Evolutionary conservation across 2,888 invertebrate species (phyloP).

Genomic region (Bombyx huttoni): DNA sequence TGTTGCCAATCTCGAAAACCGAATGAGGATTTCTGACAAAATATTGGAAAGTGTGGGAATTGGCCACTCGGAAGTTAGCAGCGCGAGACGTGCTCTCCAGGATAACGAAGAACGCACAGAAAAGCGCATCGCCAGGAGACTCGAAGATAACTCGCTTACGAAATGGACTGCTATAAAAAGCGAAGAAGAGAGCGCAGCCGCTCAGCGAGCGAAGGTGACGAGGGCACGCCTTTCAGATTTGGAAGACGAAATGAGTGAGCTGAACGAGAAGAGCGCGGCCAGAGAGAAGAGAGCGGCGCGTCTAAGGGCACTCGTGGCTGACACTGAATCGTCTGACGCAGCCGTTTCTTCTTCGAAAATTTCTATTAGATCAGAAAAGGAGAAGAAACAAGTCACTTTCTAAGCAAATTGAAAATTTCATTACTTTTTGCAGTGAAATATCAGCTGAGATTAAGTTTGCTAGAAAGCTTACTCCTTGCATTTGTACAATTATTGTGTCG

Average conservation of each 20-base stretch:
- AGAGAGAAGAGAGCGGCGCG: conserved; percentile 81
- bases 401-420: conserved; percentile 28
- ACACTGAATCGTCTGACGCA: conserved; percentile 54
- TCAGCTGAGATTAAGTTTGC: conserved; percentile 37
- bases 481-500: conserved; percentile 45
- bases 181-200: conserved; percentile 71
- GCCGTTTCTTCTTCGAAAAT: conserved; percentile 43
- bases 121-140: conserved; percentile 54
- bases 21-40: conserved; percentile 75
- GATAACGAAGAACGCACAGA: conserved; percentile 64
- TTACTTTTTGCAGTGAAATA: conserved; percentile 23
- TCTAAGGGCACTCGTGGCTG: conserved; percentile 78
- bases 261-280: conserved; percentile 77
- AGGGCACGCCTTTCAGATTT: conserved; percentile 79
- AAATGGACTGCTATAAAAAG: conserved; percentile 76
- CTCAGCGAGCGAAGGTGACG: conserved; percentile 75
- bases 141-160: conserved; percentile 60
- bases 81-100: conserved; percentile 57
- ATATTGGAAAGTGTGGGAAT: conserved; percentile 76
- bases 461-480: conserved; percentile 46
- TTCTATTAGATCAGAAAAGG: conserved; percentile 51
- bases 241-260: conserved; percentile 82
- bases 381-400: conserved; percentile 66
- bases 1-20: conserved; percentile 69
- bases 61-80: conserved; percentile 66